Percentiles rank a stretch among this genome's conserved stretches.
phyloP scores from a whole-genome alignment of 1,140 invertebrate genomes.

The Coptotermes formosanus region DNA sequence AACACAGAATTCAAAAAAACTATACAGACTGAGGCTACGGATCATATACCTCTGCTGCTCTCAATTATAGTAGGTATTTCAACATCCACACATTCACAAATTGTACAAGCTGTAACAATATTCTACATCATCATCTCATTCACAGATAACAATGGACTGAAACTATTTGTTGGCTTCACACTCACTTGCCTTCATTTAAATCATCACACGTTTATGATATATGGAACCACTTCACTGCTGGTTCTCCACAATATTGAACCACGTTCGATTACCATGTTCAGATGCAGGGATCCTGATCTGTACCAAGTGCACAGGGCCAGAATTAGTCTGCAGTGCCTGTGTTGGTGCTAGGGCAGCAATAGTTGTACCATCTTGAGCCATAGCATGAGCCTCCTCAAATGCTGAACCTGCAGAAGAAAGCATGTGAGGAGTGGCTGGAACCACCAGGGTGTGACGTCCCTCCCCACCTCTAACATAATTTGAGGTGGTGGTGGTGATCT shows the following conservation, averaged over 20 bases:
- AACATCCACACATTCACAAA: conserved; percentile 3
- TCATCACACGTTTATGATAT: not conserved
- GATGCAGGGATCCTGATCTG: conserved; percentile 49
- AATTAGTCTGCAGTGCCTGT: conserved; percentile 46
- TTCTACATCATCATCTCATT: not conserved
- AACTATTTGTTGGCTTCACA: not conserved
- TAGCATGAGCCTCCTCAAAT: conserved; percentile 39
- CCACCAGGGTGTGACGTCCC: conserved; percentile 34
- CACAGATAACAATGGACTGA: not conserved
- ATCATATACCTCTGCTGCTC: not conserved
- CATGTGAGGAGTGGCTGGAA: conserved; percentile 31
- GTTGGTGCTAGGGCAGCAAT: conserved; percentile 43
- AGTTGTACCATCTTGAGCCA: conserved; percentile 41
- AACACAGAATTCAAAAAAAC: not conserved
- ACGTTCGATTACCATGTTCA: conserved; percentile 42
- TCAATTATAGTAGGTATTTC: not conserved
- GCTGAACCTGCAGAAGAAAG: conserved; percentile 32
- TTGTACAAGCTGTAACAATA: not conserved
- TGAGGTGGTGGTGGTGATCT: conserved; percentile 25
- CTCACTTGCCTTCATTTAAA: not conserved
- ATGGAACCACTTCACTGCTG: not conserved
- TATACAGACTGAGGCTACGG: not conserved
- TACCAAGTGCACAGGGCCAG: conserved; percentile 51
- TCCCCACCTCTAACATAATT: conserved; percentile 36
- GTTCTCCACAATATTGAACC: conserved; percentile 49